Evolutionary conservation across 2,113 vertebrate species (phyloP).

Genomic region (Chaetura pelagica): DNA sequence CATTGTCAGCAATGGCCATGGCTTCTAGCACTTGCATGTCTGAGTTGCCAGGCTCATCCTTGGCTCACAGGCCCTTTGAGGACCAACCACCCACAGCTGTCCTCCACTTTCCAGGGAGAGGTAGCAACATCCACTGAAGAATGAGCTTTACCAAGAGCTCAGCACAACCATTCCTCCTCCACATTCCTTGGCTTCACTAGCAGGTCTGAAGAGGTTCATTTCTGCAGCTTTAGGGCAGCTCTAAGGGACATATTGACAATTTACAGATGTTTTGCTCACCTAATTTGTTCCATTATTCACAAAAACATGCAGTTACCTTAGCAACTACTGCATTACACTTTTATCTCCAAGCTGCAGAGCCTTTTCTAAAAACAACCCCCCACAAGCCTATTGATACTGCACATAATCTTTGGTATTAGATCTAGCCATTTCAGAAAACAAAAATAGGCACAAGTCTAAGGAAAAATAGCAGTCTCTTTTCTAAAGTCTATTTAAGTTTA

Average conservation of each 20-base stretch:
- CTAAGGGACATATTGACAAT: constrained; percentile 52
- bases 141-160: neutral
- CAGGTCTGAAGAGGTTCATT: constrained; percentile 18
- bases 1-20: fast-evolving
- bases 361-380: constrained; percentile 60
- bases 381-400: constrained; percentile 30
- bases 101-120: fast-evolving
- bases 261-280: constrained; percentile 74
- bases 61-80: neutral
- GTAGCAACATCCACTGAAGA: fast-evolving
- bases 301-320: constrained; percentile 73
- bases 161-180: neutral
- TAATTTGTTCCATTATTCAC: constrained; percentile 79
- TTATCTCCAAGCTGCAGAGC: constrained; percentile 76
- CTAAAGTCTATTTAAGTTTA: neutral
- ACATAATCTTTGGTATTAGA: constrained; percentile 31
- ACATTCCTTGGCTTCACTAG: fast-evolving
- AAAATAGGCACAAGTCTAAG: neutral
- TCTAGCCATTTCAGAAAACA: constrained; percentile 27
- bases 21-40: neutral
- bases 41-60: neutral
- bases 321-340: constrained; percentile 78
- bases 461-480: neutral
- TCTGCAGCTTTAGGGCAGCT: constrained; percentile 33
- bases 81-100: neutral